A percentile compares a stretch with the other conserved stretches of the same genome.
phyloP scores from a whole-genome alignment of 2,113 vertebrate genomes.

The Suncus etruscus region DNA sequence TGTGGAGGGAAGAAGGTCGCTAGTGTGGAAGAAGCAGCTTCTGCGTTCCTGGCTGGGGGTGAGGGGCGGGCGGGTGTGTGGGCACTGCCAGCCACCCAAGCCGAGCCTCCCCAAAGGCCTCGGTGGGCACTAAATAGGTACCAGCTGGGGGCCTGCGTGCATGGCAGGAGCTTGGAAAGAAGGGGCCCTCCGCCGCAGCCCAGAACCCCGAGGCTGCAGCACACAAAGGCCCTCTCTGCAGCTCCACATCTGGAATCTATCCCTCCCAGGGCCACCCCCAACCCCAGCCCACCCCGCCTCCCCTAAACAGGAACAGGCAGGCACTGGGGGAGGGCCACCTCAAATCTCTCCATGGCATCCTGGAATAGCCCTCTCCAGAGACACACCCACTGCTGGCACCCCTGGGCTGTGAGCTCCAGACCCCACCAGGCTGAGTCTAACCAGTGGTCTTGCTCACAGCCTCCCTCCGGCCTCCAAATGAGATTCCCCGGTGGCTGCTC shows the following conservation, averaged over 20 bases:
- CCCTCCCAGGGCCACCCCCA: background rate
- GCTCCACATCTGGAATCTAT: constrained; percentile 77
- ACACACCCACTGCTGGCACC: background rate
- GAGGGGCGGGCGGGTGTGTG: too few species aligned
- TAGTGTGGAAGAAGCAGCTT: background rate
- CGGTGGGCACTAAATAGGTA: background rate
- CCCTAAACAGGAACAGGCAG: constrained; percentile 29
- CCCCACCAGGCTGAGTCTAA: background rate
- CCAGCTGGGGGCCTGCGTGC: background rate
- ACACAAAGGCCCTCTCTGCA: constrained; percentile 70
- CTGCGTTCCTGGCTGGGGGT: background rate
- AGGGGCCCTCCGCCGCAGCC: background rate
- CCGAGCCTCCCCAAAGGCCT: background rate
- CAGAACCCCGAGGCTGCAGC: background rate
- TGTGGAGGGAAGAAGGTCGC: background rate
- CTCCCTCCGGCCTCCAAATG: background rate
- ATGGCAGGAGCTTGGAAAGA: background rate
- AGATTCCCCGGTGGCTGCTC: background rate
- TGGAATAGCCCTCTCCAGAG: background rate
- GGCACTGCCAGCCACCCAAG: background rate
- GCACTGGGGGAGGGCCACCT: background rate
- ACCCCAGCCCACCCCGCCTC: constrained; percentile 45
- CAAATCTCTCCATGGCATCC: background rate
- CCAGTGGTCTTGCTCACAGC: background rate
- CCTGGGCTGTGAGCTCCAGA: background rate